phyloP scores from a whole-genome alignment of 1,140 invertebrate genomes.

The Musca vetustissima region DNA sequence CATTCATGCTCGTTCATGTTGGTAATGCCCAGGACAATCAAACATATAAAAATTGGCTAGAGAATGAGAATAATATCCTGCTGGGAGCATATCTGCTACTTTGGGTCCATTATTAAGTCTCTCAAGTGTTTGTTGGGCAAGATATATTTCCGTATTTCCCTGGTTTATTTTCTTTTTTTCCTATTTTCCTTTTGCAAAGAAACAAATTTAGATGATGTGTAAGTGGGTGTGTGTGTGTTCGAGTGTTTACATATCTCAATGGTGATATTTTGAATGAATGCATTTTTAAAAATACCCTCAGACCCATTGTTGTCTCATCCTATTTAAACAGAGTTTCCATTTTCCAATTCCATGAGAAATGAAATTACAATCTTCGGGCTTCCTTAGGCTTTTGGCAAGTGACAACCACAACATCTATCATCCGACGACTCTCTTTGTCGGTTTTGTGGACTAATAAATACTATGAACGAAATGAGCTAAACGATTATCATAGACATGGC shows the following conservation, averaged over 20 bases:
- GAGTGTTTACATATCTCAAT: background rate
- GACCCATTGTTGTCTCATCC: slow-evolving; percentile 12
- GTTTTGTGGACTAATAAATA: no score
- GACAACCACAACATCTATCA: no score
- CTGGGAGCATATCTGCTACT: slow-evolving; percentile 4
- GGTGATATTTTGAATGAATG: slow-evolving; percentile 7
- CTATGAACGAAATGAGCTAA: no score
- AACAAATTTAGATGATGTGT: background rate
- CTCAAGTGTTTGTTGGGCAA: background rate
- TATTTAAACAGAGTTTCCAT: background rate
- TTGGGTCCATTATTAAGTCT: background rate
- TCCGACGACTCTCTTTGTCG: no score
- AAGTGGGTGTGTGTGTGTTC: background rate
- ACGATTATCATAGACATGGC: no score
- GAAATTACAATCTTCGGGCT: no score
- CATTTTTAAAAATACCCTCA: background rate
- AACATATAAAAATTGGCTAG: no score
- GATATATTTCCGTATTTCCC: background rate
- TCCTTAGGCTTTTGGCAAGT: no score
- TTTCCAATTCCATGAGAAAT: no score
- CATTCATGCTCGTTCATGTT: no score
- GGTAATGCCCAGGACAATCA: no score
- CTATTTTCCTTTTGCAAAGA: background rate
- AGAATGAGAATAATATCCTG: background rate
- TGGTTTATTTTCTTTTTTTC: no score